Evolutionary conservation across 2,113 vertebrate genomes (phyloP).

Genomic region (Podarcis raffonei): DNA sequence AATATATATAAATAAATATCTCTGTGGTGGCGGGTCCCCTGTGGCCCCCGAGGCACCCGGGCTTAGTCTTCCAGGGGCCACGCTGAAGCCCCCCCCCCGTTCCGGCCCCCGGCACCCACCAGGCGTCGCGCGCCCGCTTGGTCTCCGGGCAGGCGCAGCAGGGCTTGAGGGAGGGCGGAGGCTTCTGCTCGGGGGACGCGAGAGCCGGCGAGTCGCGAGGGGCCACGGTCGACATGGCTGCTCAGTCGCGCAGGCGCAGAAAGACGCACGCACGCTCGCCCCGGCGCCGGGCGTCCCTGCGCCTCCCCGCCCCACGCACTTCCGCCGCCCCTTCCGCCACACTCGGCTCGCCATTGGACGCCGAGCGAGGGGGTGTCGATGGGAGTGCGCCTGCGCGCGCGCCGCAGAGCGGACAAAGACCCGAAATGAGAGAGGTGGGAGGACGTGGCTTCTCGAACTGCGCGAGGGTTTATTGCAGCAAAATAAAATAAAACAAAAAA

Average conservation of each 20-base stretch:
- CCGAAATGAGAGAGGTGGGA: too few relatives aligned
- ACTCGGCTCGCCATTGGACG: neutral
- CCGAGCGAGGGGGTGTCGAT: neutral
- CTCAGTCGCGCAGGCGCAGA: neutral
- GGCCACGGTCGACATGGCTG: constrained; percentile 44
- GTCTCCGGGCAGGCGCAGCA: constrained; percentile 98
- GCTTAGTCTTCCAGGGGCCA: too few relatives aligned
- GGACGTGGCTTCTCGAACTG: too few relatives aligned
- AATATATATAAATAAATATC: too few relatives aligned
- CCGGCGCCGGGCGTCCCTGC: neutral
- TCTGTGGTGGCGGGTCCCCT: too few relatives aligned
- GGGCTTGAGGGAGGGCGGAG: constrained; percentile 82
- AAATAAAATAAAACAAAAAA: too few relatives aligned
- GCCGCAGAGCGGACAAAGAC: too few relatives aligned
- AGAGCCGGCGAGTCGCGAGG: neutral
- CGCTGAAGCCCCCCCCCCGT: too few relatives aligned
- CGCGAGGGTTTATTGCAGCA: too few relatives aligned
- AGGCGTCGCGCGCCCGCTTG: constrained; percentile 91
- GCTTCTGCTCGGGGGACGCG: constrained; percentile 84
- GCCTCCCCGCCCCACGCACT: rapidly evolving
- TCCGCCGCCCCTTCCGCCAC: neutral
- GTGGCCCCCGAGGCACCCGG: too few relatives aligned
- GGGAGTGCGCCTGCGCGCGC: neutral
- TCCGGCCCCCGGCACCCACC: constrained; percentile 72
- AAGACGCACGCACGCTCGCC: too few relatives aligned